phyloP scores from a whole-genome alignment of 2,888 invertebrate species.

The Liopterus haemorrhoidalis region DNA sequence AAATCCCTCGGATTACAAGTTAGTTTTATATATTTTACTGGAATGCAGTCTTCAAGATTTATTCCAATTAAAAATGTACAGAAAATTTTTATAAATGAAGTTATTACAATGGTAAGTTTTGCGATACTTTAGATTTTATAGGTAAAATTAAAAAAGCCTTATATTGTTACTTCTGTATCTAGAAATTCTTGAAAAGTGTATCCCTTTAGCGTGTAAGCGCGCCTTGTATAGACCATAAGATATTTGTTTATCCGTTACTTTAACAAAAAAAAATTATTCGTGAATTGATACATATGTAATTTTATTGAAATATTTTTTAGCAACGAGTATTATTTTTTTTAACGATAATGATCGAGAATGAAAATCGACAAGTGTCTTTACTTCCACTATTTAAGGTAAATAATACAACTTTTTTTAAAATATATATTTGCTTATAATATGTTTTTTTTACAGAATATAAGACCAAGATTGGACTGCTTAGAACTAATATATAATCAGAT shows the following conservation, averaged over 20 bases:
- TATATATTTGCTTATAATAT: conserved; percentile 13
- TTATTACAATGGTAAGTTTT: conserved; percentile 43
- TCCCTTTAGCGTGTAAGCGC: no score
- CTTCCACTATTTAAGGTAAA: conserved; percentile 44
- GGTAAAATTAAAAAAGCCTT: no score
- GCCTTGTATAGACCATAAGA: no score
- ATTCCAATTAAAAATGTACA: conserved; percentile 41
- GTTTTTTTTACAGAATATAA: conserved; percentile 37
- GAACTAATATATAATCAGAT: conserved; percentile 39
- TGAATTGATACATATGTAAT: no score
- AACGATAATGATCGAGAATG: conserved; percentile 42
- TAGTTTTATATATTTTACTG: conserved; percentile 39
- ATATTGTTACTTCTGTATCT: no score
- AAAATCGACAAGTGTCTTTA: conserved; percentile 37
- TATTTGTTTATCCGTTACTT: no score
- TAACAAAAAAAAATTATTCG: no score
- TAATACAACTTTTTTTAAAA: conserved; percentile 14
- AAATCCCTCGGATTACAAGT: conserved; percentile 43
- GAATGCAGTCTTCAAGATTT: conserved; percentile 38
- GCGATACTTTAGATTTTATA: conserved; percentile 6
- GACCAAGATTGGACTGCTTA: conserved; percentile 43
- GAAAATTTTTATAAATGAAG: conserved; percentile 47
- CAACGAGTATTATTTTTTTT: conserved; percentile 44
- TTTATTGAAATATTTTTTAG: conserved; percentile 34
- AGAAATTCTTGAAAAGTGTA: no score